Percentiles rank a stretch among this genome's conserved stretches.
These are phyloP conservation scores for Melanostigma gelatinosum DNA, from an alignment of 2,113 vertebrate species.

Conservation along the genomic window DNA sequence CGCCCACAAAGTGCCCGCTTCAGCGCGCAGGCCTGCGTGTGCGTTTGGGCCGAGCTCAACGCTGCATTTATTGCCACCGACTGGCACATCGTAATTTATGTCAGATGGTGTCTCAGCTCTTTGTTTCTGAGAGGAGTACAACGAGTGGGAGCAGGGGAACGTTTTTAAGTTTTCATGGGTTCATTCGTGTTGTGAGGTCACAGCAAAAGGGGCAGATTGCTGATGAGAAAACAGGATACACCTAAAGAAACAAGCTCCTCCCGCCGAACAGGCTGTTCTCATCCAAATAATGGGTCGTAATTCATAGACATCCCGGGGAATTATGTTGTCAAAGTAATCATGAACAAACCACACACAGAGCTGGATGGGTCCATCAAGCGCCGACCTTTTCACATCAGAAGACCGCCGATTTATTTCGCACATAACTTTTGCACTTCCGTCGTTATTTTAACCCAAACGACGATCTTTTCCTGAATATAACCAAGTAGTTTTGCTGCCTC, in stretches of 20 bases:
- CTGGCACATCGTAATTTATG: constrained; percentile 34
- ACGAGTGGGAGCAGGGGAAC: constrained; percentile 5
- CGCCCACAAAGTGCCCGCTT: constrained; percentile 30
- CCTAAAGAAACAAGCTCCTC: not conserved
- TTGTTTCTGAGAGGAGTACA: constrained; percentile 21
- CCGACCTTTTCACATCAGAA: not conserved
- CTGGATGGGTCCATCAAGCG: not conserved
- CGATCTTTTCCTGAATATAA: too few relatives aligned
- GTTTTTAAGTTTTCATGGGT: not conserved
- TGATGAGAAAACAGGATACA: not conserved
- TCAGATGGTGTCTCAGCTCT: constrained; percentile 40
- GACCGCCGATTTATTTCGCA: too few relatives aligned
- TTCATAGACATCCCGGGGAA: not conserved
- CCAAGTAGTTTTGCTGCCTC: too few relatives aligned
- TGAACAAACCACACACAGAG: not conserved
- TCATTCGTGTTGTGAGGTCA: not conserved
- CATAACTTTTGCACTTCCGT: too few relatives aligned
- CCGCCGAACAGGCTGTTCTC: not conserved
- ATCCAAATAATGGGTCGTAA: not conserved
- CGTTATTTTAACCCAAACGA: too few relatives aligned
- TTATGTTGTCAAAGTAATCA: not conserved
- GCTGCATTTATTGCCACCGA: constrained; percentile 49
- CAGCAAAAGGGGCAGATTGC: not conserved
- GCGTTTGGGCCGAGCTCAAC: constrained; percentile 20
- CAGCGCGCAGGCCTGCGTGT: constrained; percentile 9